Evolutionary conservation across 92 coral and sea anemone species (phyloP), one percentile per base, ranked within the genome.

Genomic region (Muricea muricata): DNA sequence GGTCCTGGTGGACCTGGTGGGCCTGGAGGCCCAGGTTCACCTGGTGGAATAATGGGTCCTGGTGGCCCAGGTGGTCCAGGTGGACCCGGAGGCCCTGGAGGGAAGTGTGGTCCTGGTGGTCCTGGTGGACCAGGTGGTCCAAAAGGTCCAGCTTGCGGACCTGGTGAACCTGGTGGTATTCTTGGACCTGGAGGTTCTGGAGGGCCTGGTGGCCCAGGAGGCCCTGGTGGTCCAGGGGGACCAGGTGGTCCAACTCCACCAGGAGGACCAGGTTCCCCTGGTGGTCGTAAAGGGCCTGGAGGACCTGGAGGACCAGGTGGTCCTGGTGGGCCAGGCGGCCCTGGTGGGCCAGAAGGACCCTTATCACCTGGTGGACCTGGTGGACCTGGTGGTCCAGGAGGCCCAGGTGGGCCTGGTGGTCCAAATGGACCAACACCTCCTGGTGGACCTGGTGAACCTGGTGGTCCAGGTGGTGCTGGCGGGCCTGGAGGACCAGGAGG

Each of bases 121-220:
- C 94, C 94, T 6, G 94, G 92, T 1, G 90, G 90, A 1, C 88
- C 90, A 23, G 63, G 80, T 33, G 91, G 92, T 17, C 91, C 88
- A 14, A 73, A 81, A 9, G 83, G 84, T 37, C 82, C 86, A 30
- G 87, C 87, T 6, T 85, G 80, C 0, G 91, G 86, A 13, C 89
- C 92, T 29, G 89, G 89, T 4, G 88, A 86, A 18, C 98, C 98
- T 0, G 96, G 90, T 29, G 90, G 94, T 24, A 93, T 65, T 24
- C 65, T 91, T 20, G 92, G 85, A 0, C 97, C 91, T 21, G 93
- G 94, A 35, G 89, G 91, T 10, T 97, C 98, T 0, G 96, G 90
- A 25, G 90, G 96, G 20, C 95, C 80, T 8, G 80, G 80, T 75
- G 56, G 56, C 25, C 65, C 98, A 21, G 82, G 82, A 3, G 71